Base-by-base conservation (phyloP, 1,140 invertebrate species). In the Batillaria attramentaria region DNA sequence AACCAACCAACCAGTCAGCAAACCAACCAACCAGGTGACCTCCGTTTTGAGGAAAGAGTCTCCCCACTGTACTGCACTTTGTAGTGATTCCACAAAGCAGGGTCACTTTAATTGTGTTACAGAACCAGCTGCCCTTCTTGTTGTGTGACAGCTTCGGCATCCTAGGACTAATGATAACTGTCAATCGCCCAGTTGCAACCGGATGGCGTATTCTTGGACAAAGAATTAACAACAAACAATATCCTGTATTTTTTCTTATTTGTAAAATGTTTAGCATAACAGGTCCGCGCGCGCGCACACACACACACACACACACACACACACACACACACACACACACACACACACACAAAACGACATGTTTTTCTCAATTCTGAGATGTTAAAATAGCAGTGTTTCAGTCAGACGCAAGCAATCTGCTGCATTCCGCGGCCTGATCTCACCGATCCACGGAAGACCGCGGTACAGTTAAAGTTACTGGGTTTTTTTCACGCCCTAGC, bases 301-400 rank as follows among this genome's bases (percentile, higher is more conserved):
- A 50, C 46, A 50, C 46, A 24, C 46, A 50, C 46, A 24, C 46
- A 50, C 46, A 24, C 46, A 50, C 46, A 50, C 46, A 50, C 46
- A 50, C 46, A 50, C 46, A 50, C 46, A 50, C 46, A 50, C 46
- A 50, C 46, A 50, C 46, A 50, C 46, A 50, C 46, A 50, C 46
- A 50, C 46, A 50, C 46, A 50, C 46, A 50, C 46, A 50, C 46
- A 50, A 10, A 50, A 10, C 10, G 10, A 50, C 46, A 50, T 24
- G 24, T 24, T 13, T 24, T 13, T 24, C 10, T 24, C 10, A 10
- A 50, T 24, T 13, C 46, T 13, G 10, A 50, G 10, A 50, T 24
- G 24, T 24, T 13, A 10, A 50, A 10, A 50, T n/a, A n/a, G n/a
- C n/a, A n/a, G n/a, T n/a, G n/a, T n/a, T n/a, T n/a, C 46, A 50